A percentile compares a stretch with the other conserved stretches of the same genome.
phyloP scores from a whole-genome alignment of 2,888 invertebrate species.

The Leptothorax acervorum region DNA sequence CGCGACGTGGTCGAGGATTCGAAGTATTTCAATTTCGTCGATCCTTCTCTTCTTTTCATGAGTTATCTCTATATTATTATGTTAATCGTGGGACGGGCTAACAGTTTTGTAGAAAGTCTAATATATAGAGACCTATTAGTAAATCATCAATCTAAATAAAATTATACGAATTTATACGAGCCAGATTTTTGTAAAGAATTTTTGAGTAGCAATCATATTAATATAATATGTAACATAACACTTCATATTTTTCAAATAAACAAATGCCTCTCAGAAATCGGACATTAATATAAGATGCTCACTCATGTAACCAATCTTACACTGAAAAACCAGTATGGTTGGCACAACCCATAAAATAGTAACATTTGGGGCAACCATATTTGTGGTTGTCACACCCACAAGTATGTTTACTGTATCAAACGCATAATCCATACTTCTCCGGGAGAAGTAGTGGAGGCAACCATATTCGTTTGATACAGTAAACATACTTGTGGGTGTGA shows the following conservation, averaged over 20 bases:
- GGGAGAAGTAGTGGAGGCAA: too few relatives aligned
- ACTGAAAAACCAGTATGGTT: too few relatives aligned
- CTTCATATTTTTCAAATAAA: neutral
- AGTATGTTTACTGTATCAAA: too few relatives aligned
- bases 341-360: too few relatives aligned
- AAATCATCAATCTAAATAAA: neutral
- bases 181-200: neutral
- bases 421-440: too few relatives aligned
- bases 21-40: conserved; percentile 16
- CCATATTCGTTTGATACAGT: too few relatives aligned
- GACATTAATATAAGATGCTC: neutral
- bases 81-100: neutral
- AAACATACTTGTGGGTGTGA: too few relatives aligned
- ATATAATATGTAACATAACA: neutral
- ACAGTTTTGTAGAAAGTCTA: neutral
- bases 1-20: neutral
- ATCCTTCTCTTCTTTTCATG: neutral
- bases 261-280: neutral
- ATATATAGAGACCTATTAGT: neutral
- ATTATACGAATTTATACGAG: neutral
- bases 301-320: neutral
- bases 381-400: too few relatives aligned
- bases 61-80: neutral
- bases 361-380: too few relatives aligned
- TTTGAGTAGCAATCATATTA: neutral